phyloP scores from a whole-genome alignment of 2,888 invertebrate genomes.

The Galeruca laticollis region DNA sequence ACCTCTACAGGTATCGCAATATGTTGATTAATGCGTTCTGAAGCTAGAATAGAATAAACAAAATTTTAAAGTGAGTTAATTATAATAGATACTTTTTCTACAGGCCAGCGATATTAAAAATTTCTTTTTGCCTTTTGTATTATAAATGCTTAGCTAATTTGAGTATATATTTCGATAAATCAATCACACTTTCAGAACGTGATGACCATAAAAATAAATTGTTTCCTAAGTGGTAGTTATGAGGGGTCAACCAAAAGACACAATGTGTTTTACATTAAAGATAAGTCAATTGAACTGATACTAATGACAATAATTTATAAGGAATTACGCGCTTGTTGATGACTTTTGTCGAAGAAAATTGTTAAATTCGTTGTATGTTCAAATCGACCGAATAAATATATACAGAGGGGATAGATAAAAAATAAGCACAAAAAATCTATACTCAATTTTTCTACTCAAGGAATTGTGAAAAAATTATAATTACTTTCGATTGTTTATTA shows the following conservation, averaged over 20 bases:
- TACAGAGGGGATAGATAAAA: neutral
- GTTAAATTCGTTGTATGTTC: neutral
- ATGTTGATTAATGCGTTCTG: no score
- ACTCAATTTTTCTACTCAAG: neutral
- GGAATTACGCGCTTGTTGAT: neutral
- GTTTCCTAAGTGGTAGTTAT: conserved; percentile 32
- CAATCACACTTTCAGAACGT: conserved; percentile 36
- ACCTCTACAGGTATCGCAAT: no score
- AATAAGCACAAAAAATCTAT: neutral
- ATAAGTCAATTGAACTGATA: conserved; percentile 14
- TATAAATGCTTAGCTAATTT: conserved; percentile 27
- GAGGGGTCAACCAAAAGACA: conserved; percentile 40
- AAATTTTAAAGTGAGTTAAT: neutral
- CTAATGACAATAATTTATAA: conserved; percentile 9
- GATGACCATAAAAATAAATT: conserved; percentile 39
- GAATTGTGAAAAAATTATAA: no score
- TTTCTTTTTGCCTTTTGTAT: conserved; percentile 34
- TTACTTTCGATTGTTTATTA: no score
- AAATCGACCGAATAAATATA: neutral
- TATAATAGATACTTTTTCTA: conserved; percentile 18
- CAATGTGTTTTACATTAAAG: conserved; percentile 14
- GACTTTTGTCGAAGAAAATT: neutral
- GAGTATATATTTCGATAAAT: conserved; percentile 32
- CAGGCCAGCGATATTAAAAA: conserved; percentile 27
- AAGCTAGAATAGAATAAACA: no score